Percentiles rank a stretch among this genome's conserved stretches.
Evolutionary conservation across 2,113 vertebrate species (phyloP).

Genomic region (Catharus fuscescens): DNA sequence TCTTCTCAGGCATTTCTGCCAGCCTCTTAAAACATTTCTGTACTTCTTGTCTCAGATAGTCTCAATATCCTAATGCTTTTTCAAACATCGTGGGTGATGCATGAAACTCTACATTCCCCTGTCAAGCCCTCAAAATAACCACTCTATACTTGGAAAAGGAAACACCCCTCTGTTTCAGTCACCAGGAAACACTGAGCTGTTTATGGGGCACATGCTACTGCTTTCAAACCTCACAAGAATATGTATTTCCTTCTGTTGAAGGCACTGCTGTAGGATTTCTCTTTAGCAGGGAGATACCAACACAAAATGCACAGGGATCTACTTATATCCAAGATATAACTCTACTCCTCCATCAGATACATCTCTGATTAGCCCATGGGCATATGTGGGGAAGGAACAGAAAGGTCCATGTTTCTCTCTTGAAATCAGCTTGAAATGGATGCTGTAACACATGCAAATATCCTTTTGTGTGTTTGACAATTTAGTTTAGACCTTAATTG

Average conservation of each 20-base stretch:
- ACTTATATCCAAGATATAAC: neutral
- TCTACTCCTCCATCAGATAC: neutral
- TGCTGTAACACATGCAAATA: conserved; percentile 9
- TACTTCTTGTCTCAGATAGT: conserved; percentile 27
- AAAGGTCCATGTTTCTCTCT: neutral
- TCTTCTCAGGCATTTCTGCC: neutral
- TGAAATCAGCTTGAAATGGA: neutral
- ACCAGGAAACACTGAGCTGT: neutral
- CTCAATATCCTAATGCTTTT: conserved; percentile 43
- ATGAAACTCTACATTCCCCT: conserved; percentile 32
- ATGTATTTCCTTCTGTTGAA: neutral
- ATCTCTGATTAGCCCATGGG: neutral
- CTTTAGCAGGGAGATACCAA: neutral
- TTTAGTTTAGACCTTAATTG: conserved; percentile 36
- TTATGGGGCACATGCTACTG: neutral
- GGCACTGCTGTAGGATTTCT: neutral
- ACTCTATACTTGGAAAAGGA: conserved; percentile 33
- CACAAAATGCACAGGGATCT: neutral
- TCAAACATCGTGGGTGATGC: conserved; percentile 29
- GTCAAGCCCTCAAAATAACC: conserved; percentile 55
- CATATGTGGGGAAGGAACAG: neutral
- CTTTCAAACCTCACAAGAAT: neutral
- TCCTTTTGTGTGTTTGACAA: neutral
- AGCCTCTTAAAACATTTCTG: conserved; percentile 10
- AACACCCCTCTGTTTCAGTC: conserved; percentile 33